phyloP scores from a whole-genome alignment of 2,113 vertebrate genomes.

The Vombatus ursinus region DNA sequence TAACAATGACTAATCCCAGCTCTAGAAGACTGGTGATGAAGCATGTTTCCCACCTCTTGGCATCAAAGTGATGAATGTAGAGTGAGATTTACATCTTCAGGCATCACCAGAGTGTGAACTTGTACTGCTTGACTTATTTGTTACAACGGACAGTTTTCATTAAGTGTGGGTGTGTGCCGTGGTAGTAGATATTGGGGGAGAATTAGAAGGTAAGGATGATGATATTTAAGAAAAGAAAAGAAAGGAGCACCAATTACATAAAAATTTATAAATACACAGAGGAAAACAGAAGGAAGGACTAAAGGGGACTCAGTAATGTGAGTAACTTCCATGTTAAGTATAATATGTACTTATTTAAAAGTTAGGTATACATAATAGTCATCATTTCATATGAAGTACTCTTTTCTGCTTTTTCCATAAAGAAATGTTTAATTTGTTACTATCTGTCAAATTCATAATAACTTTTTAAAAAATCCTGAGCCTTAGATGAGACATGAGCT shows the following conservation, averaged over 20 bases:
- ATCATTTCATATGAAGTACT: too few relatives aligned
- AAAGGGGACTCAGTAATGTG: too few relatives aligned
- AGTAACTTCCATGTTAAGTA: too few relatives aligned
- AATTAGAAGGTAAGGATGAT: neutral
- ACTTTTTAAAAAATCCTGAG: conserved; percentile 24
- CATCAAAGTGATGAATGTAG: neutral
- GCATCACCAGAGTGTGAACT: neutral
- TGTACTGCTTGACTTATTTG: neutral
- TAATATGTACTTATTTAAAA: too few relatives aligned
- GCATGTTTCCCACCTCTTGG: neutral
- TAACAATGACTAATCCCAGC: neutral
- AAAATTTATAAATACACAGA: too few relatives aligned
- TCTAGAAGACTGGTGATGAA: neutral
- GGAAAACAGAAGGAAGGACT: too few relatives aligned
- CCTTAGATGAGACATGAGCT: neutral
- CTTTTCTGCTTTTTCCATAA: too few relatives aligned
- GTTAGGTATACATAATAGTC: too few relatives aligned
- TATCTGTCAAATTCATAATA: too few relatives aligned
- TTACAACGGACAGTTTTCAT: neutral
- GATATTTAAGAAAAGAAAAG: too few relatives aligned
- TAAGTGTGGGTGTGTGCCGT: neutral
- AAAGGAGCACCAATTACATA: too few relatives aligned
- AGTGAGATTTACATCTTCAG: neutral
- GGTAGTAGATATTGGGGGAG: neutral
- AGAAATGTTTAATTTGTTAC: too few relatives aligned